phyloP scores from a whole-genome alignment of 35 echinoderm and acorn worm genomes.

The Nesometra sesokonis region DNA sequence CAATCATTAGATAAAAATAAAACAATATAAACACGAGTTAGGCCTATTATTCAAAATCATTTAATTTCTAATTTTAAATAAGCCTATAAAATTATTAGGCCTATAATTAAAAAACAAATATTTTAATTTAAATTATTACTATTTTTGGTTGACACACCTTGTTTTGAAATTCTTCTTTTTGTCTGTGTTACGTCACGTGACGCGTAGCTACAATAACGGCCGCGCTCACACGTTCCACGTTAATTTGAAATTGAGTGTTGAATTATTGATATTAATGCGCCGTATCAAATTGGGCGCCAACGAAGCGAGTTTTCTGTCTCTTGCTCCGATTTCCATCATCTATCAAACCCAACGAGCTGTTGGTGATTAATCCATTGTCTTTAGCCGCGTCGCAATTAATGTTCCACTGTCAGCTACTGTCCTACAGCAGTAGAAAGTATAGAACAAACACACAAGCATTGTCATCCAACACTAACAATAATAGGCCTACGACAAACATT shows the following conservation, averaged over 20 bases:
- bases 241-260: neutral
- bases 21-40: no score
- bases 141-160: neutral
- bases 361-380: neutral
- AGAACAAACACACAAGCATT: neutral
- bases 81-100: no score
- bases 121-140: no score
- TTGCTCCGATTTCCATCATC: neutral
- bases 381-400: neutral
- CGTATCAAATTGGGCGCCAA: neutral
- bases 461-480: no score
- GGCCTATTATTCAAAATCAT: no score
- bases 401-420: neutral
- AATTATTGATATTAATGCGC: constrained; percentile 1
- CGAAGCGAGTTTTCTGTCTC: neutral
- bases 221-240: neutral
- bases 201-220: neutral
- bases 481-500: no score
- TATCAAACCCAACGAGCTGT: neutral
- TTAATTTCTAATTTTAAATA: no score
- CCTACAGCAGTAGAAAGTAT: neutral
- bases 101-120: no score
- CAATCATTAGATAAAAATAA: no score
- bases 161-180: neutral
- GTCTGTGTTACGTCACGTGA: neutral